Percentiles rank a stretch among this genome's conserved stretches.
phyloP scores from a whole-genome alignment of 2,797 vertebrate genomes.

The Borostomias antarcticus region DNA sequence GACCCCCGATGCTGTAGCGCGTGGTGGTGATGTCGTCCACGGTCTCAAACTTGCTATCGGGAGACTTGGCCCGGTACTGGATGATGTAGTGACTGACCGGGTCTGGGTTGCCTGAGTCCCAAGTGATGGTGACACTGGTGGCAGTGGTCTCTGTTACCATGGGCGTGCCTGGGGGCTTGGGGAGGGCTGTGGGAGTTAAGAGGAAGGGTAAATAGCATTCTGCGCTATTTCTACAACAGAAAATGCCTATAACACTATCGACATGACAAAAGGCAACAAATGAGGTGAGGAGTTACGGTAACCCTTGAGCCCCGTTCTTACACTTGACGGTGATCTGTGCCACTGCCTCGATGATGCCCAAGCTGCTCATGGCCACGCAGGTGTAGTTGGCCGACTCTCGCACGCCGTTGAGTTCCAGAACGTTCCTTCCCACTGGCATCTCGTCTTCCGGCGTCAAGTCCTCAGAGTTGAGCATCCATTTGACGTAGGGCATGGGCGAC shows the following conservation, averaged over 20 bases:
- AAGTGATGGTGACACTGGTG: conserved; percentile 97
- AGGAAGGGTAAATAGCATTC: conserved; percentile 19
- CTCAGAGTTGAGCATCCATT: conserved; percentile 98
- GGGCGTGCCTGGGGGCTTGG: conserved; percentile 93
- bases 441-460: conserved; percentile 98
- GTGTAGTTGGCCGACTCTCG: conserved; percentile 99
- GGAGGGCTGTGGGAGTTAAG: conserved; percentile 82
- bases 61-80: conserved; percentile 93
- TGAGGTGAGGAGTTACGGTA: neutral
- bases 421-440: conserved; percentile 98
- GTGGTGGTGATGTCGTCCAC: conserved; percentile 97
- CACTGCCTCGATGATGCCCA: conserved; percentile 95
- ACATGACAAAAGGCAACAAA: neutral
- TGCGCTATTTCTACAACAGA: neutral
- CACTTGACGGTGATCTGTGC: conserved; percentile 99
- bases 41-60: conserved; percentile 94
- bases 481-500: conserved; percentile 98
- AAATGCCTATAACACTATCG: neutral
- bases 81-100: conserved; percentile 96
- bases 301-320: conserved; percentile 68
- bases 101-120: conserved; percentile 98
- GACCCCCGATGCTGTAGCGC: conserved; percentile 96
- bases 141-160: conserved; percentile 97
- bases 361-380: conserved; percentile 98
- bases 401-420: conserved; percentile 93